These are phyloP conservation scores for Orgyia antiqua DNA, from an alignment of 2,888 invertebrate species.

Conservation along the genomic window DNA sequence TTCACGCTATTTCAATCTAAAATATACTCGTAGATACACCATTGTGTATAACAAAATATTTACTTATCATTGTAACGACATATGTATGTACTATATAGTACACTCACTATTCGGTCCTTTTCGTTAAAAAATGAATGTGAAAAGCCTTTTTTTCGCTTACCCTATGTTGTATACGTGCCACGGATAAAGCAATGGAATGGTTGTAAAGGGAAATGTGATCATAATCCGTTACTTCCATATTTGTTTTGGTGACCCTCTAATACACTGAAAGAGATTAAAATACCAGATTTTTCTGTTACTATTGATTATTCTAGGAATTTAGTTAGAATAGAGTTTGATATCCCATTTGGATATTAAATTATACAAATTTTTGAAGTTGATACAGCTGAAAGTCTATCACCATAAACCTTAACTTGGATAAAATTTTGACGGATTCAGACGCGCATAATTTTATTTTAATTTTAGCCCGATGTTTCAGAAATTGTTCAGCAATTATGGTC, in stretches of 20 bases:
- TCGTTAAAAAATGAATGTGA: conserved; percentile 50
- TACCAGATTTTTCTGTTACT: conserved; percentile 22
- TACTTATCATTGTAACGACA: conserved; percentile 43
- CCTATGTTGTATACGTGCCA: conserved; percentile 34
- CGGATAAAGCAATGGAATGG: conserved; percentile 52
- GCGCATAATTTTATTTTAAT: too few relatives aligned
- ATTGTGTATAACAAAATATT: conserved; percentile 53
- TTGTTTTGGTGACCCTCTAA: conserved; percentile 47
- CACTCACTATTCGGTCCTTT: conserved; percentile 43
- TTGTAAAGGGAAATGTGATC: conserved; percentile 61
- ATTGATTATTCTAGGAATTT: too few relatives aligned
- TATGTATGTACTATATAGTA: conserved; percentile 35
- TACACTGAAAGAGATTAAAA: conserved; percentile 27
- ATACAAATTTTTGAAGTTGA: too few relatives aligned
- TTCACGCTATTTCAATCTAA: conserved; percentile 12
- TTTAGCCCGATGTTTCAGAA: too few relatives aligned
- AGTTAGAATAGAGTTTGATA: too few relatives aligned
- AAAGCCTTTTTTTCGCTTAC: conserved; percentile 41
- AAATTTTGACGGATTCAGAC: too few relatives aligned
- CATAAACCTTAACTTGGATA: too few relatives aligned
- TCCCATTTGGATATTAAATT: too few relatives aligned
- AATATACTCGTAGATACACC: too few relatives aligned
- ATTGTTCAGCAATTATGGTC: too few relatives aligned
- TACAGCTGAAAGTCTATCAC: too few relatives aligned
- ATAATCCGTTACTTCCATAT: conserved; percentile 58